A percentile compares a stretch with the other conserved stretches of the same genome.
phyloP scores from a whole-genome alignment of 2,113 vertebrate species.

The Saccopteryx leptura region DNA sequence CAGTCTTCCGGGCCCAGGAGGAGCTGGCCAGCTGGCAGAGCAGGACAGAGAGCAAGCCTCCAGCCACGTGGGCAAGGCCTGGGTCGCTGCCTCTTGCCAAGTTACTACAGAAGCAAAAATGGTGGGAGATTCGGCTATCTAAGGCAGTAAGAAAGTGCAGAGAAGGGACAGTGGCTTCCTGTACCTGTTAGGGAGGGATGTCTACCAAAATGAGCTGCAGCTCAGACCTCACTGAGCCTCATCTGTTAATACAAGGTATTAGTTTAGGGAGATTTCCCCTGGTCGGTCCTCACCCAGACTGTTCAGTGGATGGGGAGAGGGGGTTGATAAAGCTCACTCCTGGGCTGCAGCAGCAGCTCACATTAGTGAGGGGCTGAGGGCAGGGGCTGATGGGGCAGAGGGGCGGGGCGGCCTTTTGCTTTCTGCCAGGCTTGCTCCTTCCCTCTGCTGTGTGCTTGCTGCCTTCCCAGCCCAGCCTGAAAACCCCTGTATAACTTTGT shows the following conservation, averaged over 20 bases:
- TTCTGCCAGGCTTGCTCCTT: neutral
- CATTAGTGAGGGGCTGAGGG: neutral
- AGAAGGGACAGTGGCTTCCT: neutral
- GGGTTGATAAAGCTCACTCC: too few relatives aligned
- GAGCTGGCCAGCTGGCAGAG: neutral
- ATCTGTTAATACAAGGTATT: fast-evolving
- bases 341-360: neutral
- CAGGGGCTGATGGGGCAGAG: too few relatives aligned
- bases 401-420: neutral
- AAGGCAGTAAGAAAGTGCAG: conserved; percentile 68
- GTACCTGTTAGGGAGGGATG: fast-evolving
- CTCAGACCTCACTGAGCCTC: fast-evolving
- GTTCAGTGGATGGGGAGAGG: neutral
- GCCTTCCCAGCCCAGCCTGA: neutral
- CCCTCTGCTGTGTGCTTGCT: neutral
- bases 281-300: neutral
- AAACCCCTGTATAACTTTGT: fast-evolving
- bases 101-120: neutral
- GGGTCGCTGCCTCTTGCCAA: neutral
- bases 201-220: neutral
- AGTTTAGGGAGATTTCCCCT: neutral
- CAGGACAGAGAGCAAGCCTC: neutral
- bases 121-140: neutral
- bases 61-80: neutral
- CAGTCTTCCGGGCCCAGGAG: neutral